Conservation (phyloP, 1,140 invertebrate genomes). For the Oryzaephilus surinamensis region DNA sequence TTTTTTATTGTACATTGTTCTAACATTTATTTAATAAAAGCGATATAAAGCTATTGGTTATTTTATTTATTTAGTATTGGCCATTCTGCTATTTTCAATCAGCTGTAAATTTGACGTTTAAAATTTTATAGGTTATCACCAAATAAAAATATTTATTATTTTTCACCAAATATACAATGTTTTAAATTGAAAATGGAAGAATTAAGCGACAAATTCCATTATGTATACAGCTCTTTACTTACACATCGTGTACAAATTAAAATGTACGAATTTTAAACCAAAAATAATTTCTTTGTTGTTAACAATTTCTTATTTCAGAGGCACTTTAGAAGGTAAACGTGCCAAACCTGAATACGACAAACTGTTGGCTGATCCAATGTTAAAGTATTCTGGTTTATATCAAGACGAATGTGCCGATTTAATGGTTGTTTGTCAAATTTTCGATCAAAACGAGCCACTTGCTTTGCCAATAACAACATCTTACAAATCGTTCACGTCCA, state of each 20-base stretch:
- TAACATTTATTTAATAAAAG: too few relatives aligned
- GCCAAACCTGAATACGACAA: slow-evolving; percentile 80
- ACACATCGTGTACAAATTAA: slow-evolving; percentile 83
- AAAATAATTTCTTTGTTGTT: background rate
- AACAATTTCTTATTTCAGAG: slow-evolving; percentile 47
- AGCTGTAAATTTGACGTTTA: too few relatives aligned
- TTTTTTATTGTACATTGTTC: too few relatives aligned
- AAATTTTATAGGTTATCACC: too few relatives aligned
- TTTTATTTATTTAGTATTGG: too few relatives aligned
- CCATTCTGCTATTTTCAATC: too few relatives aligned
- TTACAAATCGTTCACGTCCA: slow-evolving; percentile 84
- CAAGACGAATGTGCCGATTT: slow-evolving; percentile 74
- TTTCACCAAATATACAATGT: too few relatives aligned
- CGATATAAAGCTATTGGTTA: too few relatives aligned
- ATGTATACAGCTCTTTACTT: slow-evolving; percentile 85
- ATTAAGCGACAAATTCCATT: slow-evolving; percentile 60
- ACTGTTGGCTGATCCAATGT: slow-evolving; percentile 74
- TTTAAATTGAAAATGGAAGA: slow-evolving; percentile 30
- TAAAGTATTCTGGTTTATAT: slow-evolving; percentile 84
- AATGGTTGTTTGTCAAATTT: slow-evolving; percentile 79
- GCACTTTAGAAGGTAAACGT: slow-evolving; percentile 86
- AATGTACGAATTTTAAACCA: slow-evolving; percentile 60
- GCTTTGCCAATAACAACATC: slow-evolving; percentile 83
- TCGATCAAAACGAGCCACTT: slow-evolving; percentile 70
- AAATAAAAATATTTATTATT: too few relatives aligned